Base-by-base conservation (phyloP, 2,797 vertebrate genomes). In the Buceros bicornis region DNA sequence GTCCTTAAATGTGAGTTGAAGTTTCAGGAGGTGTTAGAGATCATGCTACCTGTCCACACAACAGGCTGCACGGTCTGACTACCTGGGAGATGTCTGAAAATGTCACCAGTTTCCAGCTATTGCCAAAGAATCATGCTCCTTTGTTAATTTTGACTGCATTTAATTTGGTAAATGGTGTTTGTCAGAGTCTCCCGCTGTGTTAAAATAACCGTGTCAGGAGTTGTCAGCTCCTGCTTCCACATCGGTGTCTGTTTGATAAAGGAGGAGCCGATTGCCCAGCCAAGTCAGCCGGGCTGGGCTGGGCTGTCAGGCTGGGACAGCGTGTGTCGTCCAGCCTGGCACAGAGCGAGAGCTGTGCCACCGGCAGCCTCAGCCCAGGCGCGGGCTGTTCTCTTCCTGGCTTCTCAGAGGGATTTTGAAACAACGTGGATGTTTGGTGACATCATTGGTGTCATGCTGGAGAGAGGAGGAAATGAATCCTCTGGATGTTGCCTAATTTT, bases 381-480 rank as follows among this genome's bases (percentile, higher is more conserved):
- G n/a, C 12, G 56, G 65, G 54, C 40, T 40, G 15, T 6, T 40
- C 62, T 29, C 57, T 11, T 42, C 33, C 25, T 20, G 21, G 26
- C 18, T 8, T 0, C 15, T 10, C 14, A 4, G 47, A 61, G 42
- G 18, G 69, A 2, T 56, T 43, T 22, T 43, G 56, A 61, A 69
- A 16, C 33, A 24, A 2, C 0, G 4, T 66, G 35, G 42, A 3
- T 54, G 33, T 54, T 67, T 5, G n/a, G 70, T 29, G 26, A 3
- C 21, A 2, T 37, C 22, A 1, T 37, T 1, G 1, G 24, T 26
- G 61, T 28, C 2, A 3, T 61, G 53, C n/a, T 57, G 33, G 42
- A 6, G 5, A 25, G 40, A 47, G 51, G 37, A 16, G 64, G 70
- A 54, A 14, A 2, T 7, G 29, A 72, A 29, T 33, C 8, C 66